Base-by-base conservation (phyloP, 2,113 vertebrate species). In the Elaphurus davidianus region DNA sequence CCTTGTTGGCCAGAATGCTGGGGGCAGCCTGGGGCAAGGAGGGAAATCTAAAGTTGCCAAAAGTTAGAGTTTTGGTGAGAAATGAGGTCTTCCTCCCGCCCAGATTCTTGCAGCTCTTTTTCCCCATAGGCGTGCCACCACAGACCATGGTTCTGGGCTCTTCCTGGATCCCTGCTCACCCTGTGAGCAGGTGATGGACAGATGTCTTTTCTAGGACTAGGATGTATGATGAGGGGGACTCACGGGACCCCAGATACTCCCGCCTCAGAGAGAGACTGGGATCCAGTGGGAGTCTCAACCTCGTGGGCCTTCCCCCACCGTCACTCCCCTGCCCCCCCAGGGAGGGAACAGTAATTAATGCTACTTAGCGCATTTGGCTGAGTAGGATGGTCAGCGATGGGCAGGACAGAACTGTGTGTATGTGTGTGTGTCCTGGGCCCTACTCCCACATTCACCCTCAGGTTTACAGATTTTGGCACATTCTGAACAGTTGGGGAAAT, bases 341-440 rank as follows among this genome's bases (percentile, higher is more conserved):
- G 81, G 95, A 96, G 55, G 79, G 82, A 47, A 74, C 74, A 25
- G 16, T 96, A 83, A 97, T 97, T 94, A 92, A 96, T 94, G 60
- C 89, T 97, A 88, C 97, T 97, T 93, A 96, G 60, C 3, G 2
- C 88, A 82, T 19, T 88, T 57, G 90, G 88, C 90, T 82, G 40
- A 60, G 60, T 50, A 47, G 93, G 60, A 45, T 91, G 93, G 95
- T 96, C 97, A 89, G 78, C 90, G 86, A 71, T 83, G 96, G 94
- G 30, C 57, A 76, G 87, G 90, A 92, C 40, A 62, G 74, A 84
- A 47, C 25, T 47, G 4, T 91, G 95, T 74, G 76, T 78, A 4
- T 60, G n/a, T 40, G 17, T n/a, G 33, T 76, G 47, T 76, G 21
- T 83, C 30, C 59, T 45, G 30, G 67, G 25, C 55, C 28, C n/a